A percentile compares a stretch with the other conserved stretches of the same genome.
Conservation (phyloP, 2,888 invertebrate genomes). For the Leuctra nigra region DNA sequence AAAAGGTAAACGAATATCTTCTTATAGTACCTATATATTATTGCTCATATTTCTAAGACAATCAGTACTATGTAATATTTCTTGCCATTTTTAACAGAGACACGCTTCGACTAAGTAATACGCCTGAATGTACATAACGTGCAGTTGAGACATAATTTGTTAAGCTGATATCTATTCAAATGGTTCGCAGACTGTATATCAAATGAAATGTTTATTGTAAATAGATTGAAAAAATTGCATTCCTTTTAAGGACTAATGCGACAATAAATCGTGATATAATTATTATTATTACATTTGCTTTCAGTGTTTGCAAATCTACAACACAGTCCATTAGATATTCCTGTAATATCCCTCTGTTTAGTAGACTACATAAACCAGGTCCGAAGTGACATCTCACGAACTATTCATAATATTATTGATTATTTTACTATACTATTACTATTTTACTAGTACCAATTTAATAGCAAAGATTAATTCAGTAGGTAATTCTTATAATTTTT, state of each 20-base stretch:
- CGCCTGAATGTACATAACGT: neutral
- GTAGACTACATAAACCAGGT: too few species aligned
- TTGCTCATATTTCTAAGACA: neutral
- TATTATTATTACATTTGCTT: slow-evolving; percentile 8
- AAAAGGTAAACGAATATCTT: slow-evolving; percentile 2
- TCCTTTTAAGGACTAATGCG: slow-evolving; percentile 25
- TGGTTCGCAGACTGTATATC: slow-evolving; percentile 18
- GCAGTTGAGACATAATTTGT: neutral
- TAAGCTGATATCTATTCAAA: slow-evolving; percentile 13
- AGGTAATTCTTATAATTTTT: too few species aligned
- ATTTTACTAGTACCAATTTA: too few species aligned
- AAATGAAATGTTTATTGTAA: slow-evolving; percentile 22
- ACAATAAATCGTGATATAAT: slow-evolving; percentile 25
- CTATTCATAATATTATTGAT: too few species aligned
- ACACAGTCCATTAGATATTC: neutral
- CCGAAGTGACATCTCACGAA: too few species aligned
- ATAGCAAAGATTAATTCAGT: too few species aligned
- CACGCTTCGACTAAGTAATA: slow-evolving; percentile 15
- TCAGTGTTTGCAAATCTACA: neutral
- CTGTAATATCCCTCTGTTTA: too few species aligned
- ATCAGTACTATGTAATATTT: too few species aligned
- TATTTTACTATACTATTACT: too few species aligned
- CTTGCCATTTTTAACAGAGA: slow-evolving; percentile 14
- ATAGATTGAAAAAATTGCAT: slow-evolving; percentile 24
- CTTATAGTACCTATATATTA: neutral